Base-by-base conservation (phyloP, 2,888 invertebrate genomes). In the Euzophera pinguis region DNA sequence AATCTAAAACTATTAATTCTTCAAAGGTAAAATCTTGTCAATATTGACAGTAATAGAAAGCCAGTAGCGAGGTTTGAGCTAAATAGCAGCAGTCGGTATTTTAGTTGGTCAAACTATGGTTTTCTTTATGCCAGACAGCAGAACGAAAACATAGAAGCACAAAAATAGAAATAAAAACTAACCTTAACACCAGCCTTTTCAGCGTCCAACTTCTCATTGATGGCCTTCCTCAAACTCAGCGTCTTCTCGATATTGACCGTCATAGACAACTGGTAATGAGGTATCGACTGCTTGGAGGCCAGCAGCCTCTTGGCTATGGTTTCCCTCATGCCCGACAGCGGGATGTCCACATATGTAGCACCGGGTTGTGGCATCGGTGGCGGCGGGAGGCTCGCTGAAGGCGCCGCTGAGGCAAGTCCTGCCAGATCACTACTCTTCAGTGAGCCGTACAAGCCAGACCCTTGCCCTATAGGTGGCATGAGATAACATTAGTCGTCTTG, bases 191-290 rank as follows among this genome's bases (percentile, higher is more conserved):
- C 76, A 27, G 73, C 64, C 60, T 60, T 96, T 94, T 75, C 92
- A 69, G 96, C 96, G 48, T 94, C 95, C 56, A 96, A 82, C 68
- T 92, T 91, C 52, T 95, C 95, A 73, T 99, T 99, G 58, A 97
- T 92, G 56, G 92, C 91, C 64, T 93, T 92, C 56, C 98, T 92
- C 75, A 98, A 88, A 70, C 93, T 92, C 52, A 98, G 89, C 77
- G 93, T 91, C 69, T 93, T 93, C 73, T 99, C 98, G 69, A 99
- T 93, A 70, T 95, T 93, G 53, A 98, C 92, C 52, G 99, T 98
- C 39, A 95, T 92, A 0, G 95, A 93, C 1, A 99, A 91, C 81
- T 99, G 99, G 83, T 99, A 99, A 82, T 99, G 99, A 3, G 99
- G 99, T 74, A 99, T 97, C 47, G 94, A 95, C 80, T 95, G 94